Evolutionary conservation across 2,113 vertebrate genomes (phyloP), one percentile per base, ranked within the genome.

Genomic region (Saguinus midas): DNA sequence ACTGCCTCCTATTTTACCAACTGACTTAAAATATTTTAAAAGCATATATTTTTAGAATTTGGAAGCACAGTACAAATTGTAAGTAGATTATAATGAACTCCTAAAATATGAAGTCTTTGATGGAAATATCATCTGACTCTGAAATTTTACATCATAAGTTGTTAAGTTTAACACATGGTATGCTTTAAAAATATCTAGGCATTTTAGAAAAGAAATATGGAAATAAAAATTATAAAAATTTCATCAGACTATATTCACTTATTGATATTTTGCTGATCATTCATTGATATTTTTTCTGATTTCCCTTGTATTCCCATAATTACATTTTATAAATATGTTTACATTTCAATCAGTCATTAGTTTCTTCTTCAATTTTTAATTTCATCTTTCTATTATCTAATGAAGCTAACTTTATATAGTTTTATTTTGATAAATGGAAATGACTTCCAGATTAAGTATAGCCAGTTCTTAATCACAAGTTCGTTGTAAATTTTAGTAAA

Each of bases 101-200:
- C 8, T 96, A 32, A 97, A 98, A 89, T 93, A 90, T 40, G 7
- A 96, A 25, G 6, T 76, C 80, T 95, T 81, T 55, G 83, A 76
- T 79, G 57, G 50, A 97, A 97, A 96, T 68, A 83, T 8, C 23
- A 96, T 93, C 2, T 97, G n/a, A 86, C 58, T 70, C 87, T 94
- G 35, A 87, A 80, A 76, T 87, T 8, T 57, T 61, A 72, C 20
- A 61, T 64, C 17, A 37, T 61, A 96, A 92, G 45, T 83, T 40
- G 16, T 73, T 96, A 70, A 78, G 6, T 5, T 94, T 89, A 91
- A 95, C 0, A 64, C 32, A 37, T 52, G 35, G 35, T 66, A 50
- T 76, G 21, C 52, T 91, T 76, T 92, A 75, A 76, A 94, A 92
- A 88, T n/a, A 40, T 37, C 27, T 90, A 48, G 14, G 3, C 11